Conservation (phyloP, 2,797 vertebrate species). For the Diplodus puntazzo region DNA sequence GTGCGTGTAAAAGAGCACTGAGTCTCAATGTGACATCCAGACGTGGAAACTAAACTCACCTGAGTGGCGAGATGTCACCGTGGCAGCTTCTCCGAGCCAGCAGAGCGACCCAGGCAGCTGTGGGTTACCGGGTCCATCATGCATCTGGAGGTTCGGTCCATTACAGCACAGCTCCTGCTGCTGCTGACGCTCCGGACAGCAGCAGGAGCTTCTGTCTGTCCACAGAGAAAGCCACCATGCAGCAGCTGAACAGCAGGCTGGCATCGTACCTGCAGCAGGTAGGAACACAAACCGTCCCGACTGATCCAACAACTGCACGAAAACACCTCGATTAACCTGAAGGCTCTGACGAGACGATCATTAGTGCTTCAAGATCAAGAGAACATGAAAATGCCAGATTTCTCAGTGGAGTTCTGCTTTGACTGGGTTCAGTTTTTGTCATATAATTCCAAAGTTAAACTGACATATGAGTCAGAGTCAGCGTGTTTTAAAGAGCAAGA, state of each 20-base stretch:
- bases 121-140: not conserved
- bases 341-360: rapidly evolving
- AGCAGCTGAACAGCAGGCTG: conserved; percentile 87
- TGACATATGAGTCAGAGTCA: not conserved
- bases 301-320: not conserved
- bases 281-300: not conserved
- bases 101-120: not conserved
- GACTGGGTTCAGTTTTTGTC: not conserved
- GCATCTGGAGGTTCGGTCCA: not conserved
- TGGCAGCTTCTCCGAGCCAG: conserved; percentile 42
- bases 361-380: not conserved
- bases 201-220: conserved; percentile 14
- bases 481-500: not conserved
- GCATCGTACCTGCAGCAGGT: conserved; percentile 87
- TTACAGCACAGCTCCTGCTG: not conserved
- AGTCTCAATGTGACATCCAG: not conserved
- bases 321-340: not conserved
- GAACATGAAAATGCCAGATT: not conserved
- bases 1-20: too few species aligned
- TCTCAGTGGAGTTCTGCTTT: not conserved
- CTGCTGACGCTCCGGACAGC: not conserved
- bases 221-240: conserved; percentile 77
- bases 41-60: not conserved
- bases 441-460: not conserved
- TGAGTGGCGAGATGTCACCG: conserved; percentile 15